Conservation (phyloP, 2,797 vertebrate genomes). For the Acanthornis magna region DNA sequence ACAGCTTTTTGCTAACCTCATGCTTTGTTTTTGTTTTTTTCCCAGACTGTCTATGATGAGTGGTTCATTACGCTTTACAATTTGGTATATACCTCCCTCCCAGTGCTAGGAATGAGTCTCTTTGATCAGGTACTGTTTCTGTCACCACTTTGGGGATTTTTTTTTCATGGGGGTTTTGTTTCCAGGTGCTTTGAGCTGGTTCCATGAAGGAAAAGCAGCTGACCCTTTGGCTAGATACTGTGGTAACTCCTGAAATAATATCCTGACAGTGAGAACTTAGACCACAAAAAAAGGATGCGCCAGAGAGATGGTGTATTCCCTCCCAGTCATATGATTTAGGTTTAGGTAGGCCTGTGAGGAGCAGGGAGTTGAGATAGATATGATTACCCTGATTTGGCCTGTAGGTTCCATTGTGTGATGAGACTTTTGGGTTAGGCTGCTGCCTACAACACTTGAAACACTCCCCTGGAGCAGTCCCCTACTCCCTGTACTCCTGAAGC, state of each 20-base stretch:
- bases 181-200: neutral
- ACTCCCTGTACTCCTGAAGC: neutral
- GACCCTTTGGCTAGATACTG: neutral
- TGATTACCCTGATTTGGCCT: neutral
- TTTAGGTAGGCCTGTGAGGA: neutral
- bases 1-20: neutral
- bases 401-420: neutral
- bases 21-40: neutral
- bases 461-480: neutral
- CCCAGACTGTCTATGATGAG: slow-evolving; percentile 90
- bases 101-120: slow-evolving; percentile 89
- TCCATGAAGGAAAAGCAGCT: neutral
- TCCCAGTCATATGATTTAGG: neutral
- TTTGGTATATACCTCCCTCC: slow-evolving; percentile 90
- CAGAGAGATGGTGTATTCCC: neutral
- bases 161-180: neutral
- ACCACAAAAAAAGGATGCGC: neutral
- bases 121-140: slow-evolving; percentile 88
- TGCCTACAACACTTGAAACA: neutral
- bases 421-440: neutral
- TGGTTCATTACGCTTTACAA: slow-evolving; percentile 96
- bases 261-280: neutral
- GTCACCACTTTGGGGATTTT: neutral
- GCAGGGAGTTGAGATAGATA: neutral
- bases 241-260: neutral